Evolutionary conservation across 2,888 invertebrate genomes (phyloP).

Genomic region (Opisthograptis luteolata): DNA sequence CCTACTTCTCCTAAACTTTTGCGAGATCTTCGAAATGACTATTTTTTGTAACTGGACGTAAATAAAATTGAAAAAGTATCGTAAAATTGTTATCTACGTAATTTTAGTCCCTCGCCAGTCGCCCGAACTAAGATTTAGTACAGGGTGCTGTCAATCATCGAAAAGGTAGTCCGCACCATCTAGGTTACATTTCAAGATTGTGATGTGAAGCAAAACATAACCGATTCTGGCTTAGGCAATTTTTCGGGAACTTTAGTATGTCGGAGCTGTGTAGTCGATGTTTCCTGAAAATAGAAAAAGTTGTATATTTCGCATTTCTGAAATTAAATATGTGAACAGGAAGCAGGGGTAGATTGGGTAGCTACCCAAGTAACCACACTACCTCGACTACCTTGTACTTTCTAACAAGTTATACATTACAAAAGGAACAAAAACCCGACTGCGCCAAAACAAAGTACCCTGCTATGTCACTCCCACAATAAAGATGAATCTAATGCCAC

Average conservation of each 20-base stretch:
- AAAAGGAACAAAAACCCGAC: too few species aligned
- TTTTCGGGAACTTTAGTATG: slow-evolving; percentile 80
- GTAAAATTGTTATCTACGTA: neutral
- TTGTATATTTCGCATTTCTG: neutral
- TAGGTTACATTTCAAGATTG: too few species aligned
- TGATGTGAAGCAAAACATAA: slow-evolving; percentile 13
- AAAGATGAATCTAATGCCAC: too few species aligned
- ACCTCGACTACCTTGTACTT: too few species aligned
- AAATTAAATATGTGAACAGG: too few species aligned
- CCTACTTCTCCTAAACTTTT: too few species aligned
- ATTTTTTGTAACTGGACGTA: slow-evolving; percentile 10
- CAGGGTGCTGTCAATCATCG: neutral
- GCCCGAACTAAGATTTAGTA: neutral
- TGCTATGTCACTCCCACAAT: too few species aligned
- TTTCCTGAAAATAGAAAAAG: slow-evolving; percentile 78
- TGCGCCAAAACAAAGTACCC: too few species aligned
- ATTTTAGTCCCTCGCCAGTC: neutral
- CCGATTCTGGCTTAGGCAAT: neutral
- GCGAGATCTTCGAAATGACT: slow-evolving; percentile 19
- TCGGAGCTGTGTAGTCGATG: slow-evolving; percentile 89
- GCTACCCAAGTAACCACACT: too few species aligned
- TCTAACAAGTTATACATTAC: too few species aligned
- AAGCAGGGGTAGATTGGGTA: too few species aligned
- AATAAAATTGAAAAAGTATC: neutral
- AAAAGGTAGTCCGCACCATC: too few species aligned